These are phyloP conservation scores for Chesias legatella DNA, from an alignment of 2,888 invertebrate genomes.

Conservation along the genomic window DNA sequence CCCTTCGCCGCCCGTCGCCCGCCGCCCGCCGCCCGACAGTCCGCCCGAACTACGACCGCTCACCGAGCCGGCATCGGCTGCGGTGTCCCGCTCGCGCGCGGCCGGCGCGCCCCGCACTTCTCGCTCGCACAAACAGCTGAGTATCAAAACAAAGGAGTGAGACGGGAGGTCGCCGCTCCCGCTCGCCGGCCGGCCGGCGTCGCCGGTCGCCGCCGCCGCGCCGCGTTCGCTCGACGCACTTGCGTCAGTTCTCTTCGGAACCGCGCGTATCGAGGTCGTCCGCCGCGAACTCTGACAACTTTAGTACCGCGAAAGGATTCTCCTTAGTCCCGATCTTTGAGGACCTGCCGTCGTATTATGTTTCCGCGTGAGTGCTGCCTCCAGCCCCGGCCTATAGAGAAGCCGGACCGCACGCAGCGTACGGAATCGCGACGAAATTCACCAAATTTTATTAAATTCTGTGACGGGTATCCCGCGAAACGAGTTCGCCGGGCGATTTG, in stretches of 20 bases:
- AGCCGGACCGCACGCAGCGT: conserved; percentile 69
- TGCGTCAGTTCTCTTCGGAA: conserved; percentile 75
- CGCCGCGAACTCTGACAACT: conserved; percentile 67
- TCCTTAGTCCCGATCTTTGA: conserved; percentile 76
- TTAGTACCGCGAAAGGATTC: conserved; percentile 75
- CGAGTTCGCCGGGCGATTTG: conserved; percentile 75
- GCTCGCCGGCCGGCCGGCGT: conserved; percentile 79
- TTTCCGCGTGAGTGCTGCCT: conserved; percentile 71
- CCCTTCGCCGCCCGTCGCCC: conserved; percentile 36
- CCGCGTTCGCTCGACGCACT: conserved; percentile 30
- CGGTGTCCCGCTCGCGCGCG: conserved; percentile 36
- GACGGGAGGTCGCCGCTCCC: conserved; percentile 75
- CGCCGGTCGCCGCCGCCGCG: conserved; percentile 47
- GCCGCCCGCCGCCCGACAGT: conserved; percentile 56
- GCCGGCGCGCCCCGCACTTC: conserved; percentile 39
- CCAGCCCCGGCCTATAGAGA: conserved; percentile 70
- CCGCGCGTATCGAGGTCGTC: conserved; percentile 70
- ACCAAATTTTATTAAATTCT: conserved; percentile 67
- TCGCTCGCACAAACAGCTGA: conserved; percentile 74
- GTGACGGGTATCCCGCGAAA: conserved; percentile 75
- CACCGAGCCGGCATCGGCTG: conserved; percentile 49
- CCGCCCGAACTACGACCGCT: conserved; percentile 45
- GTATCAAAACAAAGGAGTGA: conserved; percentile 80
- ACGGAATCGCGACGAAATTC: conserved; percentile 61
- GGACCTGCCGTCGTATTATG: conserved; percentile 77